phyloP scores from a whole-genome alignment of 1,140 invertebrate species.

The Lucilia sericata region DNA sequence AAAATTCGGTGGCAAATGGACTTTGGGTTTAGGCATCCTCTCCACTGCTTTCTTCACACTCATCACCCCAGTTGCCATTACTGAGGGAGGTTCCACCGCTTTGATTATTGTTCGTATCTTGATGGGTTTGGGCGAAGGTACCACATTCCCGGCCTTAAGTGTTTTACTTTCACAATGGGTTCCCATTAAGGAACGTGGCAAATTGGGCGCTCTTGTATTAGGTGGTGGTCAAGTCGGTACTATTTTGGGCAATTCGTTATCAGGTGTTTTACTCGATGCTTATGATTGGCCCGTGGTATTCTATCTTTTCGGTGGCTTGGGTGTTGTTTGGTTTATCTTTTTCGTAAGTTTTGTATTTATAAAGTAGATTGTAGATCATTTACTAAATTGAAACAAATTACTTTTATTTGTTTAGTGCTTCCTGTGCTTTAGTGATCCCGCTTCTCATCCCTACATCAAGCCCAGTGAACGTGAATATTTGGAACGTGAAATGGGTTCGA shows the following conservation, averaged over 20 bases:
- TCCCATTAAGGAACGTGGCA: conserved; percentile 78
- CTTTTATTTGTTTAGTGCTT: conserved; percentile 68
- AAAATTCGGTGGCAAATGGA: conserved; percentile 81
- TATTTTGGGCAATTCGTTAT: conserved; percentile 79
- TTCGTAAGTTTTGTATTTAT: conserved; percentile 71
- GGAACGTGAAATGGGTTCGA: conserved; percentile 72
- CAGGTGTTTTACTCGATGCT: conserved; percentile 76
- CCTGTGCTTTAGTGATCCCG: conserved; percentile 82
- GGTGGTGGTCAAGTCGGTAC: conserved; percentile 80
- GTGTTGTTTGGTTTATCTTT: conserved; percentile 79
- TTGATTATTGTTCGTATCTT: conserved; percentile 76
- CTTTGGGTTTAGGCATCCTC: conserved; percentile 78
- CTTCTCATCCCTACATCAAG: conserved; percentile 85
- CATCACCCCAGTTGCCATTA: conserved; percentile 75
- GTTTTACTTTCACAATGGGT: conserved; percentile 81
- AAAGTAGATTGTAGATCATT: conserved; percentile 35
- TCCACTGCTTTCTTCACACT: conserved; percentile 81
- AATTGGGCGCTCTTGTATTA: conserved; percentile 80
- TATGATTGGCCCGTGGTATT: conserved; percentile 83
- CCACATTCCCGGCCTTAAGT: conserved; percentile 82
- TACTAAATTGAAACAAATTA: conserved; percentile 39
- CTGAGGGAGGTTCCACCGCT: conserved; percentile 71
- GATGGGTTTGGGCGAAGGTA: conserved; percentile 81
- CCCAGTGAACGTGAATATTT: conserved; percentile 83
- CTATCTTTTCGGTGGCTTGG: conserved; percentile 84